Base-by-base conservation (phyloP, 2,113 vertebrate genomes). In the Oriolus oriolus region DNA sequence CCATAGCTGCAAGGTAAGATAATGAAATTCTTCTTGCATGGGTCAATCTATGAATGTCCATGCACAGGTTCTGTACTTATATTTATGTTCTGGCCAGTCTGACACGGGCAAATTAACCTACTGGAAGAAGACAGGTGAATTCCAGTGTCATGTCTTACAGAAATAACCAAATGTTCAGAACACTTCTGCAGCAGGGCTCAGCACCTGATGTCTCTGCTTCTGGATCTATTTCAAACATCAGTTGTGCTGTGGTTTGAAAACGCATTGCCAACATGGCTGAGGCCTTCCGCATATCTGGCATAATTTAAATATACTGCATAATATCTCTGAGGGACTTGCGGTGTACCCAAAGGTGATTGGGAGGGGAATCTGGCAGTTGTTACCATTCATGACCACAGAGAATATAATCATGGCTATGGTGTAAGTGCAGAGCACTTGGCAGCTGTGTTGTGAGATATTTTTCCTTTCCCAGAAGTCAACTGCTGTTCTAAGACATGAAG, bases 291-390 rank as follows among this genome's bases (percentile, higher is more conserved):
- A 79, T 35, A 87, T 47, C 82, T 91, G 81, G 47, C 52, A 56
- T 53, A 82, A 93, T 93, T 87, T 85, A 91, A 90, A 85, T 90
- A 87, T 50, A 95, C 47, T 59, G 52, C 10, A 44, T 50, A 94
- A 47, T 70, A 78, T 82, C 13, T 82, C 61, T 84, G 85, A 89
- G 84, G 61, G 31, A 78, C 31, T 79, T 89, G 74, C 79, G 94
- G 78, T 71, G 8, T 69, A 91, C n/a, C 56, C 10, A 0, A 91
- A 93, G 84, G 81, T 93, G 89, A 78, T 0, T 87, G 73, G 65
- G 77, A 93, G 69, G 16, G 23, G 85, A 94, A 93, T 91, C 41
- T 91, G 66, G 61, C 49, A 87, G 70, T 49, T 91, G 59, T 23
- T 71, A 64, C 44, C 5, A 41, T 60, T 82, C n/a, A 52, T 53